Evolutionary conservation across 1,140 invertebrate species (phyloP).

Genomic region (Drosophila lini): DNA sequence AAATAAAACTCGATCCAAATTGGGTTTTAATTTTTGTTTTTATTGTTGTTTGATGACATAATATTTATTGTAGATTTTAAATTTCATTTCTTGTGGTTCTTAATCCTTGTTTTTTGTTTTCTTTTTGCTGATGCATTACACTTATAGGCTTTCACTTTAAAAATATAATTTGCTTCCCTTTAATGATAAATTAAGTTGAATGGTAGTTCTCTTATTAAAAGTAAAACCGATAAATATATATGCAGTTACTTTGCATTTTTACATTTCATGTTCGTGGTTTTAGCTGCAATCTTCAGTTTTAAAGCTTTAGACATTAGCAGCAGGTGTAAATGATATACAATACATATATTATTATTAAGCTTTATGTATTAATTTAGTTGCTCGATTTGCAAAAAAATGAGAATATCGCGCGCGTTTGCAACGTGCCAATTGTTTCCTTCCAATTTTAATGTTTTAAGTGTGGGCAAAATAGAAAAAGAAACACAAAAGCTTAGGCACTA

Average conservation of each 20-base stretch:
- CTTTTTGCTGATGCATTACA: slow-evolving; percentile 65
- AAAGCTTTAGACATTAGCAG: slow-evolving; percentile 43
- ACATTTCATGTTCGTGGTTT: slow-evolving; percentile 57
- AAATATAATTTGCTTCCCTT: slow-evolving; percentile 67
- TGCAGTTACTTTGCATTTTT: slow-evolving; percentile 54
- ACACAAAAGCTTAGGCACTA: slow-evolving; percentile 61
- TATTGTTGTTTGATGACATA: slow-evolving; percentile 70
- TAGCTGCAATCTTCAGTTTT: slow-evolving; percentile 45
- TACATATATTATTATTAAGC: slow-evolving; percentile 39
- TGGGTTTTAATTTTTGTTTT: slow-evolving; percentile 69
- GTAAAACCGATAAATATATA: slow-evolving; percentile 68
- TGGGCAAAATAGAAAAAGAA: slow-evolving; percentile 33
- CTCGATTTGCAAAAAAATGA: slow-evolving; percentile 60
- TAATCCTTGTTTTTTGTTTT: slow-evolving; percentile 40
- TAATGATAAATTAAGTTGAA: slow-evolving; percentile 72
- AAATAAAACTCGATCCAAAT: slow-evolving; percentile 25
- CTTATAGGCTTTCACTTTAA: slow-evolving; percentile 71
- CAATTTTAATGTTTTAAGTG: slow-evolving; percentile 6
- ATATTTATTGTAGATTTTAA: slow-evolving; percentile 71
- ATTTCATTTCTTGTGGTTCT: slow-evolving; percentile 37
- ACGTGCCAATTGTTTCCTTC: slow-evolving; percentile 39
- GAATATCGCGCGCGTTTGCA: slow-evolving; percentile 66
- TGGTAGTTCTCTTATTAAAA: slow-evolving; percentile 62
- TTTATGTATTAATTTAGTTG: slow-evolving; percentile 50
- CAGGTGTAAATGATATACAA: slow-evolving; percentile 77